These are phyloP conservation scores for Indicator indicator DNA, from an alignment of 2,113 vertebrate species.

Conservation along the genomic window DNA sequence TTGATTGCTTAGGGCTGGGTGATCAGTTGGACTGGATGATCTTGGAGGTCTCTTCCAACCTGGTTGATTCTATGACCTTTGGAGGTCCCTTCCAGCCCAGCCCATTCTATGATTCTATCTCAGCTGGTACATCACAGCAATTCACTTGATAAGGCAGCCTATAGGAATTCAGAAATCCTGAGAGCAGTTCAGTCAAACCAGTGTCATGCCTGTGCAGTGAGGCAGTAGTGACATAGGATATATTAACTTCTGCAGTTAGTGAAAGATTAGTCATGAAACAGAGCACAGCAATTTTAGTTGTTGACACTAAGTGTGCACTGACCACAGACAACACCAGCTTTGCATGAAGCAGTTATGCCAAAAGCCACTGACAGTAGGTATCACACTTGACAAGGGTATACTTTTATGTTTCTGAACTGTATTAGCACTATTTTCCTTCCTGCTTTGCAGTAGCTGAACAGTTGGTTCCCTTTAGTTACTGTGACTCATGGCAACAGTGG, in stretches of 20 bases:
- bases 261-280: not conserved
- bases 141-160: not conserved
- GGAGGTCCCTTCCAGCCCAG: too few species aligned
- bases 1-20: too few species aligned
- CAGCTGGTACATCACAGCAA: not conserved
- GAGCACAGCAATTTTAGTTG: not conserved
- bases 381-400: not conserved
- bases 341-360: not conserved
- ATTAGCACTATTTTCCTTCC: not conserved
- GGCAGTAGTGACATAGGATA: not conserved
- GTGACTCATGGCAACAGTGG: constrained; percentile 36
- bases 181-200: not conserved
- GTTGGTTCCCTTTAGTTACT: constrained; percentile 27
- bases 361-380: not conserved
- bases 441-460: constrained; percentile 13
- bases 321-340: not conserved
- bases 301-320: not conserved
- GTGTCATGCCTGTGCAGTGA: not conserved
- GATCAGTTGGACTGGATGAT: too few species aligned
- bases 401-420: not conserved
- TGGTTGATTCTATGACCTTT: too few species aligned
- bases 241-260: not conserved
- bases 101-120: not conserved
- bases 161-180: not conserved
- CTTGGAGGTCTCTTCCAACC: too few species aligned